Base-by-base conservation (phyloP, 2,888 invertebrate species). In the Hydropsyche betteni region DNA sequence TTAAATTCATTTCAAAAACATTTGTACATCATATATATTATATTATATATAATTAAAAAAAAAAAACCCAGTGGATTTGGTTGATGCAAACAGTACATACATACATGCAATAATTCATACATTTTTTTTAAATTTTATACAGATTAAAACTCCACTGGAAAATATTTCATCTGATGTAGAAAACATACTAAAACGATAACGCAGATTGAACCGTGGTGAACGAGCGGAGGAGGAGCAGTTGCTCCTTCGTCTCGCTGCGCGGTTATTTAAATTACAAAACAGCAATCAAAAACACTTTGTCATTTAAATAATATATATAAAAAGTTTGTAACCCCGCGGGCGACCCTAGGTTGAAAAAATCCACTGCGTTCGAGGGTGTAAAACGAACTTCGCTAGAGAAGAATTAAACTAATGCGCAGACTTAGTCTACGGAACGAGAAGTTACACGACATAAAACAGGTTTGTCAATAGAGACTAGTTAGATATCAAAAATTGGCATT, bases 291-390 rank as follows among this genome's bases (percentile, higher is more conserved):
- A 77, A 79, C 79, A 75, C 76, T 76, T 76, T 87, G 87, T 87
- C 87, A 87, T 87, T 87, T 86, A 87, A 87, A 87, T 84, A 86
- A 83, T 86, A 80, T 70, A 79, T 68, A 78, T 78, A 75, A 79
- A 78, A 78, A 80, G 78, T 75, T 77, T 78, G 79, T 78, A 78
- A 78, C 78, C 77, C 77, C 80, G 38, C 64, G 72, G 78, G 72
- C 80, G 75, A 76, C 78, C 78, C 76, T 76, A 71, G 76, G 68
- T 51, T 14, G 74, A 55, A 72, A 55, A 76, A 68, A 61, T 70
- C 72, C 77, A 52, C 71, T 69, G 51, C 75, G 12, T n/a, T 70
- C 68, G 75, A 75, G 74, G 61, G 74, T 14, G 24, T 33, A 2
- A 14, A 33, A 64, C 34, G 36, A 64, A 64, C 12, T 33, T 64